Evolutionary conservation across 2,888 invertebrate species (phyloP), one percentile per base, ranked within the genome.

Genomic region (Linnaemya vulpina): DNA sequence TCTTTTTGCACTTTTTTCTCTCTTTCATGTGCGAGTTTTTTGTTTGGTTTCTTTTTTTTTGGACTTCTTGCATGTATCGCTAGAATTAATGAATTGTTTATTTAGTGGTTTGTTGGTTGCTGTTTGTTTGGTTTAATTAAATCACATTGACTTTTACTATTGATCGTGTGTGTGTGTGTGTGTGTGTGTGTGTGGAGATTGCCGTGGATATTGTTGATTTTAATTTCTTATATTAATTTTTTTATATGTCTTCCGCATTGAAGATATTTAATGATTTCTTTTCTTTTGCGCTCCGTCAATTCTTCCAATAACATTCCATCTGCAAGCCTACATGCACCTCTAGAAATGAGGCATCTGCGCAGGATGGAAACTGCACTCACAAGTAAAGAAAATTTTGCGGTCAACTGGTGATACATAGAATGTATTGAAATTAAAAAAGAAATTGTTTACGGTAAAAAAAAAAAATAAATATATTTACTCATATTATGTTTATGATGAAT

Each of bases 231-330:
- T n/a, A n/a, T n/a, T 79, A 8, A 1, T 73, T 22, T 77, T 77
- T 13, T 68, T 71, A 46, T 60, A 82, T 65, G 65, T 85, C 82
- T 82, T 85, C 78, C 82, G 82, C 82, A 81, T 85, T 82, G 51
- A 75, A 71, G 73, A 67, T 30, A 53, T 68, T 60, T 71, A 68
- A 71, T 75, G 65, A 60, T 76, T 71, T 60, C 70, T 65, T 78
- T 74, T 63, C 51, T 53, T 77, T 46, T 15, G 40, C 35, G 17
- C 55, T 55, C 15, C n/a, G 15, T 15, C 65, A 77, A 51, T 35
- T 60, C 65, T 43, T 60, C n/a, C 35, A 65, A 9, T 17, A 49
- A 55, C 49, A 10, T 20, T 49, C 15, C 63, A 58, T 46, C 40
- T 68, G 35, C 63, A 30, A 53, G 63, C 13, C 30, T 30, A 9